A percentile compares a stretch with the other conserved stretches of the same genome.
Conservation (phyloP, 92 coral and sea anemone genomes). For the Palythoa grandiflora region DNA sequence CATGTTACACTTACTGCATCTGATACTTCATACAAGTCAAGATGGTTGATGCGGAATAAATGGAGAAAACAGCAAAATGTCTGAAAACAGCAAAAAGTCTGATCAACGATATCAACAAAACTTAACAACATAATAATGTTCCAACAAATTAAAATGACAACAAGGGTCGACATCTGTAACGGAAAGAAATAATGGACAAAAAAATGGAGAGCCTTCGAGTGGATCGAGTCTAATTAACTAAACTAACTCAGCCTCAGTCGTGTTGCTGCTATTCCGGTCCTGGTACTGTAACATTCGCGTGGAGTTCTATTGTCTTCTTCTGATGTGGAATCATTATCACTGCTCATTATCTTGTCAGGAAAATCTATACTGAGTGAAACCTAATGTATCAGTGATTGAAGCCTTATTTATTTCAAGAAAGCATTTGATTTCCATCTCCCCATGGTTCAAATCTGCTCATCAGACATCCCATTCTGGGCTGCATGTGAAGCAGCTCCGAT, state of each 20-base stretch:
- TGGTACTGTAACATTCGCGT: constrained; percentile 49
- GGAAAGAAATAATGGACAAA: constrained; percentile 56
- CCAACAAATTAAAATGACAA: constrained; percentile 46
- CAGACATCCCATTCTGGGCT: no score
- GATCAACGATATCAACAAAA: not conserved
- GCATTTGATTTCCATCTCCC: no score
- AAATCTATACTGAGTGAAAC: no score
- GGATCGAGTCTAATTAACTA: constrained; percentile 39
- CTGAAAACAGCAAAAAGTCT: not conserved
- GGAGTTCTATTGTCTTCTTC: constrained; percentile 21
- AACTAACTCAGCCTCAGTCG: constrained; percentile 39
- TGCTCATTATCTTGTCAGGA: no score
- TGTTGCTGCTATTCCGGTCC: constrained; percentile 59
- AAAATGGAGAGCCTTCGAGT: constrained; percentile 52
- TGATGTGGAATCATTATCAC: constrained; percentile 16
- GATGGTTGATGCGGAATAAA: constrained; percentile 58
- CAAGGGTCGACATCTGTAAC: constrained; percentile 54
- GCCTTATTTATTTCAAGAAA: no score
- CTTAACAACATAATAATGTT: constrained; percentile 37
- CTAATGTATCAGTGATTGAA: no score
- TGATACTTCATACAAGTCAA: constrained; percentile 55
- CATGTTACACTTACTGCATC: constrained; percentile 59
- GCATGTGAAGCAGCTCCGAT: no score
- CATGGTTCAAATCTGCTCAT: no score
- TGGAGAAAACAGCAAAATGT: constrained; percentile 33